Base-by-base conservation (phyloP, 2,797 vertebrate genomes). In the Gymnoscopelus microlampas region DNA sequence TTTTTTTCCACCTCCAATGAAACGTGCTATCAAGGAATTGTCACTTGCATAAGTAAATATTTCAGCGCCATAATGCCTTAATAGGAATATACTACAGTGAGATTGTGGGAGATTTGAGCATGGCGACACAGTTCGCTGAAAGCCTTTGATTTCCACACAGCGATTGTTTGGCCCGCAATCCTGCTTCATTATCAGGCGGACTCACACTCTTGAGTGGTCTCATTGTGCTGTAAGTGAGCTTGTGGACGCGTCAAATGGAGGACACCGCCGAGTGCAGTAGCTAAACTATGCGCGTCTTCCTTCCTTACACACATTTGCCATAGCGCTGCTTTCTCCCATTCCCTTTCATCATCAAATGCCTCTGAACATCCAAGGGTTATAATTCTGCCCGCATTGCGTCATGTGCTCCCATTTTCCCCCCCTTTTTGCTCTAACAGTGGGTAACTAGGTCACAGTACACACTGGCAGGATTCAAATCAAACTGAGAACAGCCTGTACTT, bases 341-440 rank as follows among this genome's bases (percentile, higher is more conserved):
- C 87, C 61, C 85, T 91, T 91, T 90, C 86, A 91, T 92, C 88
- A 89, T 90, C 87, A 88, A 84, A 86, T 84, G 86, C 75, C 60
- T 82, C 67, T 68, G 83, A 87, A 87, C 88, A 89, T 91, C 87
- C 89, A 81, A 89, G 80, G 84, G 80, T 86, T 83, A 83, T 64
- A 81, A 84, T 74, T 90, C 81, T 85, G 79, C 84, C 89, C 84
- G 85, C 90, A 88, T 90, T 90, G 89, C 89, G 78, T 90, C 90
- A 89, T 83, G 80, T 66, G 79, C 83, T 88, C 80, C 78, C 79
- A 59, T 86, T 76, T 82, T 57, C 51, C 15, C 29, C 24, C 51
- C 10, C 60, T 13, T 82, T 79, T 70, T 71, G 73, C 86, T 87
- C 74, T 80, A 77, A 79, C 82, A 81, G 84, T 62, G 76, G 76